Percentiles rank a stretch among this genome's conserved stretches.
phyloP scores from a whole-genome alignment of 2,113 vertebrate species.

The Climacteris rufus region DNA sequence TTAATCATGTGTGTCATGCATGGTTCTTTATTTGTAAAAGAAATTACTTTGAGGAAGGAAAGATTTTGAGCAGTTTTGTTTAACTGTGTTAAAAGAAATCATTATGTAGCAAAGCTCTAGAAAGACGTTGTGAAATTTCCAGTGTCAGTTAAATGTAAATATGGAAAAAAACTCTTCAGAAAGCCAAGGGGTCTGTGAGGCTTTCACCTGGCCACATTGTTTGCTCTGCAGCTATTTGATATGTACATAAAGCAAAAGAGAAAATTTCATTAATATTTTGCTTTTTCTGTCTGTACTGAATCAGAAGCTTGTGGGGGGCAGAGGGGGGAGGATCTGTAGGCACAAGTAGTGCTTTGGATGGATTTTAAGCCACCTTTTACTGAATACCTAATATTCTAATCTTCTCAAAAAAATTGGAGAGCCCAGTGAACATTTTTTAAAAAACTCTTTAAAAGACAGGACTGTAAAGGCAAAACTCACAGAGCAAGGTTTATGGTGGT shows the following conservation, averaged over 20 bases:
- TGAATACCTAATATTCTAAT: not conserved
- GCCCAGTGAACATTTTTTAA: not conserved
- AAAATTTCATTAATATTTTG: not conserved
- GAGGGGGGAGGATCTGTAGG: fast-evolving
- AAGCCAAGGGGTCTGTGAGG: not conserved
- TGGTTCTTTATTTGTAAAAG: not conserved
- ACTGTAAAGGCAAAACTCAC: constrained; percentile 8
- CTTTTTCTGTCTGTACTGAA: not conserved
- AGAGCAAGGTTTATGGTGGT: not conserved
- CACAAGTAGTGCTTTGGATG: not conserved
- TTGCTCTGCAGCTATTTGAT: not conserved
- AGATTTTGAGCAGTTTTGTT: not conserved
- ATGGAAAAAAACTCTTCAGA: not conserved
- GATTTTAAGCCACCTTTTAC: not conserved
- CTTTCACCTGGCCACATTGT: not conserved
- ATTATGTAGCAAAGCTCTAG: not conserved
- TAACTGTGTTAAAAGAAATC: not conserved
- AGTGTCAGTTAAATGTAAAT: not conserved
- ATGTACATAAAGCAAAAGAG: not conserved
- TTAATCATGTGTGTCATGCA: not conserved
- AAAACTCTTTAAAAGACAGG: not conserved
- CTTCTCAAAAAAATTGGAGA: not conserved
- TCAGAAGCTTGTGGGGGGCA: too few relatives aligned
- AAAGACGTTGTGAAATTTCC: not conserved
- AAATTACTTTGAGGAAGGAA: not conserved